Base-by-base conservation (phyloP, 1,140 invertebrate genomes). In the Drosophila grimshawi region DNA sequence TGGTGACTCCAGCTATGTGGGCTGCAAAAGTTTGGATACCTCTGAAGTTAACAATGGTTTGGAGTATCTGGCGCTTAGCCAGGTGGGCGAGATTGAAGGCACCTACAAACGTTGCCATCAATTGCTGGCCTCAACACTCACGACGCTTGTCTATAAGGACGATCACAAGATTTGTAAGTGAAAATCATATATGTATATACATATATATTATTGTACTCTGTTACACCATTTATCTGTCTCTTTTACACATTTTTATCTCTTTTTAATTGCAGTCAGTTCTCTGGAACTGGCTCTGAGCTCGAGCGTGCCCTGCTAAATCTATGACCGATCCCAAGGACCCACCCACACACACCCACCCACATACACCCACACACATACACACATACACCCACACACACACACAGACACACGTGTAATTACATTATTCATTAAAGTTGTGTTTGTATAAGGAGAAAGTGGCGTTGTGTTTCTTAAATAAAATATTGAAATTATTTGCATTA, bases 101-200 rank as follows among this genome's bases (percentile, higher is more conserved):
- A 92, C 91, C 2, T 92, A 92, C 41, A 80, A 92, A 53, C 80
- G 81, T 0, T 92, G 90, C 45, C 92, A 92, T 55, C 80, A 81
- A n/a, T 78, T 66, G 32, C 53, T 92, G 49, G 91, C 80, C 10
- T 52, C 65, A 3, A 73, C 78, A 5, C 67, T 92, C 5, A 63
- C 69, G 2, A 27, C 29, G n/a, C 77, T 92, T 10, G 72, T 88
- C 30, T 80, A 83, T 65, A 62, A 88, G 33, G 41, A 78, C 1
- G 75, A 92, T 3, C 70, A 83, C 11, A 61, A 76, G 27, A 90
- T 89, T 52, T 73, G 91, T 92, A 78, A 91, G 91, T 80, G 4
- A 1, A 51, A 33, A 5, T 35, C 7, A 0, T 4, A 19, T 19
- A 19, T 19, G 2, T 19, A 53, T 43, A 11, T 27, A n/a, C n/a